Conservation (phyloP, 1,140 invertebrate genomes). For the Cardiocondyla obscurior region DNA sequence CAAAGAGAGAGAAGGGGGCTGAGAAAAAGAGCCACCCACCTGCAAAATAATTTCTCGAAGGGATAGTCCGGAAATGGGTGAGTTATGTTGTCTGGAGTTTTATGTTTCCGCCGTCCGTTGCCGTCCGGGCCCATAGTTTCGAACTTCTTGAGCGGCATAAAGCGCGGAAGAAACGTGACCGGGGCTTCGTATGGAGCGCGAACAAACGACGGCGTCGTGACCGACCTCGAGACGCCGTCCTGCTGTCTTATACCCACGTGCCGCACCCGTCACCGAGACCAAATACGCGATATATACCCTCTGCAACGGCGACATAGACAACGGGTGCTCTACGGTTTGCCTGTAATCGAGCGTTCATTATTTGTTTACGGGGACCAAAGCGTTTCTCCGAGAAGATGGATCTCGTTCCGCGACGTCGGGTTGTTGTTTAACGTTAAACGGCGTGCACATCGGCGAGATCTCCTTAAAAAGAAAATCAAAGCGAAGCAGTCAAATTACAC, state of each 20-base stretch:
- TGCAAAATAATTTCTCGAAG: conserved; percentile 75
- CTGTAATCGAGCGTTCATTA: conserved; percentile 43
- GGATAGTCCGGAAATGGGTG: conserved; percentile 72
- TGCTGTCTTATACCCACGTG: not conserved
- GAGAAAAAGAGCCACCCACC: conserved; percentile 40
- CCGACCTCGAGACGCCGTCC: conserved; percentile 9
- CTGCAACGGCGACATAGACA: not conserved
- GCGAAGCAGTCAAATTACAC: not conserved
- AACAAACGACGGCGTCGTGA: conserved; percentile 29
- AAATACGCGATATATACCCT: conserved; percentile 3
- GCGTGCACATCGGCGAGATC: conserved; percentile 22
- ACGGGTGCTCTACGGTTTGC: not conserved
- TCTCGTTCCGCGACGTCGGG: conserved; percentile 9
- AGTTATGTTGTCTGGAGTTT: conserved; percentile 73
- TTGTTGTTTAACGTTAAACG: conserved; percentile 25
- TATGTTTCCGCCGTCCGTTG: conserved; percentile 49
- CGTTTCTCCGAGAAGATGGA: conserved; percentile 33
- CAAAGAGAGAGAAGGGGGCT: not conserved
- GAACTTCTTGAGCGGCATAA: conserved; percentile 59
- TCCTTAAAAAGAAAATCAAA: not conserved
- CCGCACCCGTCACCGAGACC: not conserved
- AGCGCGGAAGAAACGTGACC: conserved; percentile 68
- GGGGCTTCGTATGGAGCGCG: conserved; percentile 32
- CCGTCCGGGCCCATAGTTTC: conserved; percentile 16
- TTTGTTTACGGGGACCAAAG: conserved; percentile 36